Conservation (phyloP, 2,888 invertebrate species). For the Caenorhabditis sp. region DNA sequence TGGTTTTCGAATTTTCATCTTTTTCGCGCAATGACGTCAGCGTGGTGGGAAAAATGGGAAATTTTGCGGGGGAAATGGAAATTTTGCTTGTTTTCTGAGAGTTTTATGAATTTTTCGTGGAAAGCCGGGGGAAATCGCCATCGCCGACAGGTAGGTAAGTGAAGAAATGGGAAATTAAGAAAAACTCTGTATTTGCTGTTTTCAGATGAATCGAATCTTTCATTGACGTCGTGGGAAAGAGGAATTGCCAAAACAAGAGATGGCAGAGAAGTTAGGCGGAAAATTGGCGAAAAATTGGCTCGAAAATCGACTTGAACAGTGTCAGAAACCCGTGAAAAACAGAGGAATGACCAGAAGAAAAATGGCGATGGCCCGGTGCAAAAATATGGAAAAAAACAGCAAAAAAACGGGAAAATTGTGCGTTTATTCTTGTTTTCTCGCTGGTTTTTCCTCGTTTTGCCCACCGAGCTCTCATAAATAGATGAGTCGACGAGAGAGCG, state of each 20-base stretch:
- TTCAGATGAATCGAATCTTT: too few species aligned
- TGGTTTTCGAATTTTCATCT: neutral
- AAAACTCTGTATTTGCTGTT: too few species aligned
- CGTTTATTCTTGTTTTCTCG: neutral
- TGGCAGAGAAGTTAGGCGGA: neutral
- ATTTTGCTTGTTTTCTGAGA: neutral
- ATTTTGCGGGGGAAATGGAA: neutral
- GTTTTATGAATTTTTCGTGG: neutral
- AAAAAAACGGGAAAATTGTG: neutral
- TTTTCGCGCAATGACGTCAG: neutral
- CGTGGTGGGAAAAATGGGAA: neutral
- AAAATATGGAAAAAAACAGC: neutral
- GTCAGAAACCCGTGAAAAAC: too few species aligned
- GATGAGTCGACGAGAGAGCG: neutral
- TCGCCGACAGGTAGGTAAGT: too few species aligned
- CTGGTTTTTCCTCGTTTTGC: neutral
- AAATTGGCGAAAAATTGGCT: too few species aligned
- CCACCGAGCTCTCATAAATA: conserved; percentile 3
- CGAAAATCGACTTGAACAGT: too few species aligned
- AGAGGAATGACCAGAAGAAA: neutral
- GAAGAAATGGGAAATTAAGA: too few species aligned
- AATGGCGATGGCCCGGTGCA: too few species aligned
- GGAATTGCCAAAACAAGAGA: conserved; percentile 4
- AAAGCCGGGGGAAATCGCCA: too few species aligned
- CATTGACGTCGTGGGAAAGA: conserved; percentile 1